These are phyloP conservation scores for Erpetoichthys calabaricus DNA, from an alignment of 2,797 vertebrate genomes.

Conservation along the genomic window DNA sequence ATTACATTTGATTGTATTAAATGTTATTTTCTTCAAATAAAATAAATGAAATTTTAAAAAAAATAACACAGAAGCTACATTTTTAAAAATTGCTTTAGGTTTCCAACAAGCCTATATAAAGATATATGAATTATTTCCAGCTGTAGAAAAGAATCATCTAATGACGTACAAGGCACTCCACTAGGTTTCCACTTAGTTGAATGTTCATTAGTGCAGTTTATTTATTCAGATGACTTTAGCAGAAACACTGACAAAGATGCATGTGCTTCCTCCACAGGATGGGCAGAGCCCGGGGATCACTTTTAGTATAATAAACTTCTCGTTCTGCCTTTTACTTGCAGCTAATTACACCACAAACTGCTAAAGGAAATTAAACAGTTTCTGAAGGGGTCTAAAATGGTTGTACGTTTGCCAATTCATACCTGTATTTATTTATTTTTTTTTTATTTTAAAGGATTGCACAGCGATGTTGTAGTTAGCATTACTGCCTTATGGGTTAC, in stretches of 20 bases:
- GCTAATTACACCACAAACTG: conserved; percentile 21
- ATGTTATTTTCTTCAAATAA: too few species aligned
- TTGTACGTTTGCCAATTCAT: too few species aligned
- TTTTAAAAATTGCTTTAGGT: too few species aligned
- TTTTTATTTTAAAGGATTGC: too few species aligned
- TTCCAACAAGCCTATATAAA: not conserved
- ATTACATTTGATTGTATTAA: too few species aligned
- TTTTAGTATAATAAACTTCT: conserved; percentile 20
- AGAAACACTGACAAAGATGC: conserved; percentile 23
- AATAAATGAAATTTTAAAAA: too few species aligned
- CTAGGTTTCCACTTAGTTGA: conserved; percentile 14
- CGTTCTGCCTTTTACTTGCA: conserved; percentile 34
- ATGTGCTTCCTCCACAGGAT: conserved; percentile 11
- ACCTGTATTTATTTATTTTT: too few species aligned
- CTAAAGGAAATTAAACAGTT: too few species aligned
- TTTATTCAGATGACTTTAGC: conserved; percentile 31
- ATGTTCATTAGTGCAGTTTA: conserved; percentile 37
- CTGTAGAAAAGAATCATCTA: conserved; percentile 24
- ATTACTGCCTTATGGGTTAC: too few species aligned
- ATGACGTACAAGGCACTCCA: conserved; percentile 31
- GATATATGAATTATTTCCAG: conserved; percentile 17
- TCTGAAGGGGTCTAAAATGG: too few species aligned
- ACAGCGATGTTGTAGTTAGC: too few species aligned
- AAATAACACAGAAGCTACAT: too few species aligned
- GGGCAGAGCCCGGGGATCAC: conserved; percentile 27